These are phyloP conservation scores for Platerodrilus igneus DNA, from an alignment of 2,888 invertebrate genomes.

Conservation along the genomic window DNA sequence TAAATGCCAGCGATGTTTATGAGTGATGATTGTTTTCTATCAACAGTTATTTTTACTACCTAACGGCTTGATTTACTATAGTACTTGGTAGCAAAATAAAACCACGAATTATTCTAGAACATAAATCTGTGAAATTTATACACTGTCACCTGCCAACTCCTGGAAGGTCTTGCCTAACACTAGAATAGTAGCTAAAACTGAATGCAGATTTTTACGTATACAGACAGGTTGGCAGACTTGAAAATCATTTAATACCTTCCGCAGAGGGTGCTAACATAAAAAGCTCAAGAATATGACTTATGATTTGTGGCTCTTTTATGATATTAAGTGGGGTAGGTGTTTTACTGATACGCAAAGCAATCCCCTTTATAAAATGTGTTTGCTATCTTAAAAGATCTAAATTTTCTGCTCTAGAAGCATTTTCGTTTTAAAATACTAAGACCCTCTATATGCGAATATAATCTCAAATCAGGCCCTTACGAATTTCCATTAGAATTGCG, in stretches of 20 bases:
- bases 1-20: constrained; percentile 9
- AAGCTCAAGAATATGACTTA: constrained; percentile 23
- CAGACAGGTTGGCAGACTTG: constrained; percentile 21
- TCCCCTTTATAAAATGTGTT: constrained; percentile 13
- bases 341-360: constrained; percentile 13
- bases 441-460: constrained; percentile 9
- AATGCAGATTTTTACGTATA: constrained; percentile 21
- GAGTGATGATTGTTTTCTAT: constrained; percentile 9
- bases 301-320: constrained; percentile 28
- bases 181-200: constrained; percentile 14
- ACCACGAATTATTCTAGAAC: too few relatives aligned
- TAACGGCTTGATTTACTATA: constrained; percentile 10
- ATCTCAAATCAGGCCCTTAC: constrained; percentile 14
- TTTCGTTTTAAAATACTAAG: constrained; percentile 10
- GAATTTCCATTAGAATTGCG: constrained; percentile 13
- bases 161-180: too few relatives aligned
- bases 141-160: constrained; percentile 14
- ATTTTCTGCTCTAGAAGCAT: constrained; percentile 9
- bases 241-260: constrained; percentile 23
- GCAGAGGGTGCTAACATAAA: constrained; percentile 16
- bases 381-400: constrained; percentile 17
- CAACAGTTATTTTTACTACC: constrained; percentile 12
- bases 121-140: constrained; percentile 11
- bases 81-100: constrained; percentile 5
- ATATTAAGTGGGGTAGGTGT: constrained; percentile 15